Evolutionary conservation across 2,888 invertebrate species (phyloP), one percentile per base, ranked within the genome.

Genomic region (Deilephila elpenor): DNA sequence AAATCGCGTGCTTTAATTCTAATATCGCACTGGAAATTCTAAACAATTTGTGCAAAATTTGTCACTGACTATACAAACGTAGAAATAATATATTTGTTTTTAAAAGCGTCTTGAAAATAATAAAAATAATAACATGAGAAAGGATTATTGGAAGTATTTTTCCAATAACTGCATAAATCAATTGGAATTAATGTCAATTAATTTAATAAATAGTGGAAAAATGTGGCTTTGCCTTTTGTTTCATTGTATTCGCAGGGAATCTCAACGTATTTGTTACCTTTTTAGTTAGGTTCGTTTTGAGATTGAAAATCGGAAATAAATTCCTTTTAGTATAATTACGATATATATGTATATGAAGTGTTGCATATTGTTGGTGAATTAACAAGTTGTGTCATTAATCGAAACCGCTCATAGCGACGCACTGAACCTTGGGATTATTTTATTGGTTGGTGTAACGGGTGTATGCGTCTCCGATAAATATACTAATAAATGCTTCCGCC

Each of bases 331-430:
- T 20, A 67, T 67, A 51, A 25, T 8, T 25, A 44, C 64, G 34
- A 64, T 64, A 20, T 64, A 3, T 34, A 44, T 64, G 20, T 44
- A 44, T 20, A 34, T 64, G 20, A 64, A 37, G 8, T 17, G 14
- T 67, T 20, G 11, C 20, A 44, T 67, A 67, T 67, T 25, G 14
- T 44, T 67, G 64, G 37, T 37, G 5, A 62, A 32, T 64, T 64
- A 4, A 51, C 51, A 20, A 67, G 25, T 14, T 67, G 44, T 67
- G 67, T 51, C 14, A 29, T 5, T 25, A 44, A 44, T 51, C 67
- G 67, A 67, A 67, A 67, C 67, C 67, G 67, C 51, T 67, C 44
- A 67, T 67, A 67, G 67, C 67, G 67, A 67, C 51, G 51, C 20
- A 67, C 25, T 44, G 51, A 25, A 20, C 44, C 51, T 51, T 20